A percentile compares a stretch with the other conserved stretches of the same genome.
Evolutionary conservation across 2,113 vertebrate genomes (phyloP).

Genomic region (Heteronetta atricapilla): DNA sequence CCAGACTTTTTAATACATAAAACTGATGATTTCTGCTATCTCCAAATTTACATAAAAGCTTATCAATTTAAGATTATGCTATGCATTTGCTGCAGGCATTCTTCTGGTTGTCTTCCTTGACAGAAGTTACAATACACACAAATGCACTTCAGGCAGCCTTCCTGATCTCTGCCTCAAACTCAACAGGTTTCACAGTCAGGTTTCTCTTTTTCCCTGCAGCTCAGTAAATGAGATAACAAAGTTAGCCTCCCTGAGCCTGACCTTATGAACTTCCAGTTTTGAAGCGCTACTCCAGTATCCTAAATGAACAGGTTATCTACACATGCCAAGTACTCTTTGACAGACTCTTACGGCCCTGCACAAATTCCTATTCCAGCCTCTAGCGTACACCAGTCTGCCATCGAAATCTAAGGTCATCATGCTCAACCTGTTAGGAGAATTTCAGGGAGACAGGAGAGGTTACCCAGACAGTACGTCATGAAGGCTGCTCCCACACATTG

Average conservation of each 20-base stretch:
- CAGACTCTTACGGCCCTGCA: background rate
- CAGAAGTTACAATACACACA: background rate
- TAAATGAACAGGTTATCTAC: background rate
- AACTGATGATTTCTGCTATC: background rate
- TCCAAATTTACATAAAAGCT: background rate
- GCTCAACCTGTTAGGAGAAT: background rate
- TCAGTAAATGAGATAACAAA: background rate
- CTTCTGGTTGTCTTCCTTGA: background rate
- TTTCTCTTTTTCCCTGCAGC: background rate
- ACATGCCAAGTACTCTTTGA: background rate
- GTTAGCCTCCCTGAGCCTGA: rapidly evolving
- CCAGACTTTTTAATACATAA: background rate
- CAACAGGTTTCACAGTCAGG: background rate
- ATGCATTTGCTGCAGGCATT: background rate
- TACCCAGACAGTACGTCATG: background rate
- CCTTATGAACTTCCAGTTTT: background rate
- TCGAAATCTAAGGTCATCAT: background rate
- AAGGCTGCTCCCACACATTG: background rate
- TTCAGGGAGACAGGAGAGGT: background rate
- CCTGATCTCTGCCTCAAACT: background rate
- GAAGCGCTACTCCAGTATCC: background rate
- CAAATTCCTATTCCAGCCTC: background rate
- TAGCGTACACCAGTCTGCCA: background rate
- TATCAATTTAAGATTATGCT: background rate
- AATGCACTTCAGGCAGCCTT: background rate